Conservation (phyloP, 2,113 vertebrate species). For the Alosa alosa region DNA sequence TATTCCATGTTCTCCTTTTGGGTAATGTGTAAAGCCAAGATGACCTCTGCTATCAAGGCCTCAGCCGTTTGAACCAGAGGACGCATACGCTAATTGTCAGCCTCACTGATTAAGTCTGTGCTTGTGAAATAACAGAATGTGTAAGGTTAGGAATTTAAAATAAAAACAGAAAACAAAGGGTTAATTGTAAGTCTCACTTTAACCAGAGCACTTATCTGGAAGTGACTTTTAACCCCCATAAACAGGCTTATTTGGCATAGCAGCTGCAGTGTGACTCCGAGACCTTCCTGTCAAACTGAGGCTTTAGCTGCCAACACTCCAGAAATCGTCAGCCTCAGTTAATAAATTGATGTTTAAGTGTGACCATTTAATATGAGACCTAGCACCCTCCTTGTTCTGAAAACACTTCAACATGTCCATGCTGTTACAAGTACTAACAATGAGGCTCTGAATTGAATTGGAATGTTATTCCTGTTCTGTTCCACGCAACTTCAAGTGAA, state of each 20-base stretch:
- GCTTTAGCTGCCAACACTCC: background rate
- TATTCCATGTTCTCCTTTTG: background rate
- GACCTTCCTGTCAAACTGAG: background rate
- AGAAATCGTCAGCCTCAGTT: conserved; percentile 1
- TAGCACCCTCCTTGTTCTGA: background rate
- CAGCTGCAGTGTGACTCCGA: background rate
- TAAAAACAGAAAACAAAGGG: background rate
- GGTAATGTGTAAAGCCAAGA: background rate
- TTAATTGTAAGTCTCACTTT: background rate
- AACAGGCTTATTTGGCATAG: background rate
- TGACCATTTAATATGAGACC: background rate
- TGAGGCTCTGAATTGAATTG: conserved; percentile 1
- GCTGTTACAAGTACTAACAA: background rate
- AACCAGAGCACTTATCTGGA: background rate
- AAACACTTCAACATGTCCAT: background rate
- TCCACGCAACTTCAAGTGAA: background rate
- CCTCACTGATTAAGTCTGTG: background rate
- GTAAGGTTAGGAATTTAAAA: background rate
- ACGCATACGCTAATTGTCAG: no score
- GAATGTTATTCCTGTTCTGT: background rate
- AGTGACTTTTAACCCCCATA: background rate
- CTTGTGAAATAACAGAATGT: background rate
- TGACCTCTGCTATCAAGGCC: background rate
- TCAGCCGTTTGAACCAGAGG: background rate
- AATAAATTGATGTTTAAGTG: background rate